Base-by-base conservation (phyloP, 2,797 vertebrate species). In the Mastacembelus armatus region DNA sequence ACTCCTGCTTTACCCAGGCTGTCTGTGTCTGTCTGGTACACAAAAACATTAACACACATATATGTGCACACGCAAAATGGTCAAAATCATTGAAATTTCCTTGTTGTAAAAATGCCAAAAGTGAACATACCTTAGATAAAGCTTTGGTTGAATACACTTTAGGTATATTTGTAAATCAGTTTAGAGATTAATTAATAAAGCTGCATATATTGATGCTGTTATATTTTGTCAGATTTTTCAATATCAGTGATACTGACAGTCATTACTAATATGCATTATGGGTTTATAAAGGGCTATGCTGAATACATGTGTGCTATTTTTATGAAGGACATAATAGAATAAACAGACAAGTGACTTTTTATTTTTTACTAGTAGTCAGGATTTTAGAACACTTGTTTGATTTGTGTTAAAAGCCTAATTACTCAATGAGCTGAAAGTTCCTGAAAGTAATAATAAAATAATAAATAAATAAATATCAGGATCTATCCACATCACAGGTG, bases 1-100 rank as follows among this genome's bases (percentile, higher is more conserved):
- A 86, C 83, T 81, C 81, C 68, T 19, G 39, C 24, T 62, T 74
- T 78, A 74, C 66, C 51, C 58, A 15, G 59, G 71, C 72, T 44
- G 47, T 68, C 80, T 84, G 72, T 32, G 30, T 66, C 38, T 56
- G 61, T 30, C 36, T 62, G 73, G 70, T 68, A 70, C 63, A 77
- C 66, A 64, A 44, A 47, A 7, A 21, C 49, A 35, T 45, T 16
- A 36, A 45, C 48, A 57, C 24, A n/a, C n/a, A n/a, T n/a, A n/a
- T n/a, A n/a, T n/a, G 40, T 14, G 39, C 49, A 52, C 39, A n/a
- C n/a, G 38, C 12, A 15, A 12, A 36, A 39, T 22, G 12, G 33
- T 27, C 10, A 38, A 42, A 57, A 32, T 26, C 11, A 45, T 16
- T 40, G 6, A 32, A 33, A 39, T 43, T 0, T 10, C 7, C 32